Conservation (phyloP, 2,888 invertebrate genomes). For the Drosophila histrio region DNA sequence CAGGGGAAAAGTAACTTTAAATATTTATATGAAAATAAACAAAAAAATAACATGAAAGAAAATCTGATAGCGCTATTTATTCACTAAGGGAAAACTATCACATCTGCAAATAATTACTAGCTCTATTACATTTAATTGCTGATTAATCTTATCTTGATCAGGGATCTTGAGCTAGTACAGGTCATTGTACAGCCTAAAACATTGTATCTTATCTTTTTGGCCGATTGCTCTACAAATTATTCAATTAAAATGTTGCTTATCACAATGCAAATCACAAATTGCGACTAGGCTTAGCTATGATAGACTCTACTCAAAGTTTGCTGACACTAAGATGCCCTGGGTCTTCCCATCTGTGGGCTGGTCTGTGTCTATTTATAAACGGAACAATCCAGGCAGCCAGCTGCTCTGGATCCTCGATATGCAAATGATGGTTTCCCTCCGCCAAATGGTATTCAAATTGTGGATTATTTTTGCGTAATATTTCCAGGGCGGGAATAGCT, state of each 20-base stretch:
- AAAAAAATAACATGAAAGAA: conserved; percentile 28
- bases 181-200: no score
- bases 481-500: conserved; percentile 85
- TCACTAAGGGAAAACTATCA: no score
- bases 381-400: conserved; percentile 1
- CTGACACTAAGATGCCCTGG: background rate
- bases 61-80: no score
- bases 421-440: conserved; percentile 86
- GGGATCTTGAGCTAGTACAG: no score
- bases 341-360: background rate
- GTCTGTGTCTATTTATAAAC: background rate
- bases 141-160: background rate
- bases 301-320: background rate
- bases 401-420: background rate
- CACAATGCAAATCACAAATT: background rate
- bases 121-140: no score
- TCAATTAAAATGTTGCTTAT: background rate
- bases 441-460: conserved; percentile 86
- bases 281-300: background rate
- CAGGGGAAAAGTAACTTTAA: conserved; percentile 28
- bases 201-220: no score
- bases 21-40: conserved; percentile 52
- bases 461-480: conserved; percentile 85
- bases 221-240: background rate
- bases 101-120: no score